phyloP scores from a whole-genome alignment of 2,113 vertebrate genomes.

The Bagarius yarrelli region DNA sequence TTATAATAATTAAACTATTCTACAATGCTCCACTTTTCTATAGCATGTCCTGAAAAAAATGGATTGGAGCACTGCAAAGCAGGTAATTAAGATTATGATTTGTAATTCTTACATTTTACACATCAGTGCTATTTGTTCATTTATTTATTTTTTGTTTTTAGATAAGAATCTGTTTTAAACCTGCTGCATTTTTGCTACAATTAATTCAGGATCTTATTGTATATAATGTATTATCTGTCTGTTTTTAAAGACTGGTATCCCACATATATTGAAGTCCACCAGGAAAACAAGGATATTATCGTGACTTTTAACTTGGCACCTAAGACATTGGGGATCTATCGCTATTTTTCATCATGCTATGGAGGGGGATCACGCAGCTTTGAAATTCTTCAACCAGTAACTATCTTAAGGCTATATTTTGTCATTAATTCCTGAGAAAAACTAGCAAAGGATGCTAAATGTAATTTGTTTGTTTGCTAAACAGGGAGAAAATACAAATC shows the following conservation, averaged over 20 bases:
- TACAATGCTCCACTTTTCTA: conserved; percentile 26
- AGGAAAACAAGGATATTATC: conserved; percentile 57
- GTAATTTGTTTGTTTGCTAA: neutral
- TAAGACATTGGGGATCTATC: conserved; percentile 61
- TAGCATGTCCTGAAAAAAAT: conserved; percentile 74
- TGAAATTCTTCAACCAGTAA: conserved; percentile 64
- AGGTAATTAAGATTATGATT: conserved; percentile 55
- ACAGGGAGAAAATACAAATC: neutral
- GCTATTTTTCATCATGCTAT: conserved; percentile 70
- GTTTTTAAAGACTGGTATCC: conserved; percentile 72
- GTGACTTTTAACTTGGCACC: conserved; percentile 78
- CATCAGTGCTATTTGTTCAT: neutral
- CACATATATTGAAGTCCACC: conserved; percentile 59
- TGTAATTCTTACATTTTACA: neutral
- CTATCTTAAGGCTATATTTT: conserved; percentile 25
- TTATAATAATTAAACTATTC: neutral
- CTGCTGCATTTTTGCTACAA: no score
- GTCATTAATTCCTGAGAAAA: neutral
- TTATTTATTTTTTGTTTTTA: neutral
- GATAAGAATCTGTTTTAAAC: no score
- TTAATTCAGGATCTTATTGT: no score
- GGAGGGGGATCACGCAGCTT: conserved; percentile 59
- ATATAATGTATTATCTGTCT: neutral
- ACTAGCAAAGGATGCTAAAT: neutral
- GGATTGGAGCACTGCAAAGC: conserved; percentile 66